Conservation (phyloP, 2,888 invertebrate genomes). For the Caradrina clavipalpis region DNA sequence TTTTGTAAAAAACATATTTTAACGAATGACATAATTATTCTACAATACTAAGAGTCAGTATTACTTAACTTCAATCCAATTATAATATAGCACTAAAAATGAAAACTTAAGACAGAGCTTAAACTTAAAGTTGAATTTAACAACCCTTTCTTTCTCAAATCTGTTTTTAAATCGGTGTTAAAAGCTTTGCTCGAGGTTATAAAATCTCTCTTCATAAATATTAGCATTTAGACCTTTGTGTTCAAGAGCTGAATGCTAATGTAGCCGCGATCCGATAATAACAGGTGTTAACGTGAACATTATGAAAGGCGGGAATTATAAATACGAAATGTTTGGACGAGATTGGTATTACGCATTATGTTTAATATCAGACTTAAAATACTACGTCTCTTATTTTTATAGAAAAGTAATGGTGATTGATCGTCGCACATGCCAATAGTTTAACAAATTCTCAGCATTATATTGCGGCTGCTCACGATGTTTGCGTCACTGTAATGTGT, state of each 20-base stretch:
- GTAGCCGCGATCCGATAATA: conserved; percentile 45
- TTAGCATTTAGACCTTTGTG: conserved; percentile 49
- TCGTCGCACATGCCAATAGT: too few relatives aligned
- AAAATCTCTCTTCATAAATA: conserved; percentile 53
- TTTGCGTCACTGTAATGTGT: neutral
- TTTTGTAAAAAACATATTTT: too few relatives aligned
- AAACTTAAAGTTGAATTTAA: conserved; percentile 14
- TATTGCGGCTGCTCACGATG: neutral
- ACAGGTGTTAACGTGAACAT: conserved; percentile 23
- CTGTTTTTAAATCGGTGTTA: conserved; percentile 48
- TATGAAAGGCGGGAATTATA: conserved; percentile 8
- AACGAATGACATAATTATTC: too few relatives aligned
- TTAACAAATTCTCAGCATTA: neutral
- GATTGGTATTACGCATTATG: neutral
- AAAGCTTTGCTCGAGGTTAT: conserved; percentile 33
- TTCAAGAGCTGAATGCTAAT: conserved; percentile 50
- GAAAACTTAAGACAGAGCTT: neutral
- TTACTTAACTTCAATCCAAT: too few relatives aligned
- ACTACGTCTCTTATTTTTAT: neutral
- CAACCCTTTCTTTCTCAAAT: conserved; percentile 21
- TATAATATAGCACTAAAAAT: too few relatives aligned
- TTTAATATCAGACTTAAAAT: neutral
- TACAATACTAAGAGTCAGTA: too few relatives aligned
- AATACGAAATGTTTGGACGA: conserved; percentile 7
- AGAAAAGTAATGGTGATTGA: neutral